Conservation (phyloP, 2,113 vertebrate genomes). For the Brienomyrus brachyistius region DNA sequence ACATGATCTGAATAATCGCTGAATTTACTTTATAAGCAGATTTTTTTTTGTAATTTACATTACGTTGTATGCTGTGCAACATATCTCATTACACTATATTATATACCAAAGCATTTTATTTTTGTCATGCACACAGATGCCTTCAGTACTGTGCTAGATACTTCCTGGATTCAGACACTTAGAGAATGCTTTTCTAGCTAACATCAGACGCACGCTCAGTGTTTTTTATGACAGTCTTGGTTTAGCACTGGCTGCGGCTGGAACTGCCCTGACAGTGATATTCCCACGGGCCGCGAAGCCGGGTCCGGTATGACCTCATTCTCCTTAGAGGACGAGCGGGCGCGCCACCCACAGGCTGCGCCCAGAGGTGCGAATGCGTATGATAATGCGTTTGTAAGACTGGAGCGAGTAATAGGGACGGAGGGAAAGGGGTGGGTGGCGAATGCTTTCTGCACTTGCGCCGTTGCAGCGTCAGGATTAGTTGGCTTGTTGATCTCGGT, state of each 20-base stretch:
- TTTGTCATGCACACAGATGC: neutral
- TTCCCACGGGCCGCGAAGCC: neutral
- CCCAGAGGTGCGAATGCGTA: neutral
- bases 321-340: constrained; percentile 2
- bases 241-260: neutral
- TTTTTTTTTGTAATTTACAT: neutral
- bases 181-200: neutral
- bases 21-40: neutral
- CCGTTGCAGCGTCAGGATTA: constrained; percentile 16
- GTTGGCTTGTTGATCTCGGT: constrained; percentile 39
- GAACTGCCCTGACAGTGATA: neutral
- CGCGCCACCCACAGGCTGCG: neutral
- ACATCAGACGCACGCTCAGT: neutral
- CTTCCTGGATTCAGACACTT: neutral
- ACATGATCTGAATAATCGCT: neutral
- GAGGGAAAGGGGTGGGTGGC: neutral
- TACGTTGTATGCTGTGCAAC: neutral
- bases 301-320: neutral
- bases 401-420: neutral
- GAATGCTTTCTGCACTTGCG: constrained; percentile 14
- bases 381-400: neutral
- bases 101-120: neutral
- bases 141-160: neutral
- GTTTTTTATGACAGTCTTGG: neutral
- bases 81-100: neutral